phyloP scores from a whole-genome alignment of 1,140 invertebrate genomes.

The Ridgeia piscesae region DNA sequence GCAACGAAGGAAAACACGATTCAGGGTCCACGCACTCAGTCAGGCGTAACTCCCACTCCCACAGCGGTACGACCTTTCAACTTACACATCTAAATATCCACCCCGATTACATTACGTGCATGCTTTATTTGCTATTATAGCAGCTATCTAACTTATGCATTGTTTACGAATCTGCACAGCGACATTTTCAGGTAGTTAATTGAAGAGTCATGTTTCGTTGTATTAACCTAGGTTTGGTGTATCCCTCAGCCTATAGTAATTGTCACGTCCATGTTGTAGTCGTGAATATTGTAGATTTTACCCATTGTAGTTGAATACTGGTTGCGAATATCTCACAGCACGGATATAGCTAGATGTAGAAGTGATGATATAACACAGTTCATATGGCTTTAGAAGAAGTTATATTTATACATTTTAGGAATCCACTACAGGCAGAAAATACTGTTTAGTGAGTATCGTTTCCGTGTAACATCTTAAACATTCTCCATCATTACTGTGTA shows the following conservation, averaged over 20 bases:
- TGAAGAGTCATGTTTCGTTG: neutral
- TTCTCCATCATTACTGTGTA: neutral
- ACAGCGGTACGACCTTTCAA: neutral
- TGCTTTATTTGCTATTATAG: neutral
- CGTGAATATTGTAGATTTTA: constrained; percentile 1
- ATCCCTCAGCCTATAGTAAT: neutral
- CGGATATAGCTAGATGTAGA: neutral
- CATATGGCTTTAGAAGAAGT: neutral
- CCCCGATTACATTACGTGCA: neutral
- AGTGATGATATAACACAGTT: neutral
- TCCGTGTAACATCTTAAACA: neutral
- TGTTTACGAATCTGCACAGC: neutral
- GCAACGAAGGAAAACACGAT: neutral
- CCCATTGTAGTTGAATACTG: neutral
- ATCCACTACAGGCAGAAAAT: neutral
- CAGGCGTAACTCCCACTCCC: neutral
- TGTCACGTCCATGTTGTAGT: neutral
- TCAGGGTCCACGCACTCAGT: neutral
- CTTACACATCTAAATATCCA: neutral
- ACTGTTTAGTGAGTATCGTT: neutral
- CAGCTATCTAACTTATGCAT: neutral
- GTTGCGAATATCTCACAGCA: neutral
- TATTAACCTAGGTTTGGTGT: neutral
- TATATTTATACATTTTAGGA: neutral
- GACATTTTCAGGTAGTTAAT: neutral